Percentiles rank a stretch among this genome's conserved stretches.
These are phyloP conservation scores for Apamea sordens DNA, from an alignment of 2,888 invertebrate genomes.

Conservation along the genomic window DNA sequence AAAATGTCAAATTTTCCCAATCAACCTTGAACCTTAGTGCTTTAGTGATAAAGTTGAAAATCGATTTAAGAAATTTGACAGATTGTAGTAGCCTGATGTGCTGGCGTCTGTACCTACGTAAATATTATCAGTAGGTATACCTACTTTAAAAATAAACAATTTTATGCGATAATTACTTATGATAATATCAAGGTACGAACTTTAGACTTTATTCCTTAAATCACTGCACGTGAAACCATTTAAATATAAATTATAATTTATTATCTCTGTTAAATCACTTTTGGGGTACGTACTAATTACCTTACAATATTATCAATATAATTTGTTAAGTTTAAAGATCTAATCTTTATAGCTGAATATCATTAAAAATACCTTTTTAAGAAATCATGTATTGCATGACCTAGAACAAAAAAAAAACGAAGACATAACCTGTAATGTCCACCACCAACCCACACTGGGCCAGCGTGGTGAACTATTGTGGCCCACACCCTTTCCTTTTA, in stretches of 20 bases:
- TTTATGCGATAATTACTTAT: not conserved
- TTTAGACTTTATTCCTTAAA: not conserved
- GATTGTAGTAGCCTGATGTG: no score
- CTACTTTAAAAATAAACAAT: not conserved
- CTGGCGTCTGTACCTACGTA: no score
- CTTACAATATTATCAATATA: conserved; percentile 24
- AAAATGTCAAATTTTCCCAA: no score
- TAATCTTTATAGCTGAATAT: conserved; percentile 11
- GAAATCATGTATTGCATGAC: not conserved
- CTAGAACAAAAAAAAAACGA: not conserved
- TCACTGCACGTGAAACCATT: conserved; percentile 2
- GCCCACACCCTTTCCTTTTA: not conserved
- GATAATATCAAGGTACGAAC: not conserved
- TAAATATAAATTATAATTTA: not conserved
- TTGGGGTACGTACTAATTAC: conserved; percentile 5
- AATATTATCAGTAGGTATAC: not conserved
- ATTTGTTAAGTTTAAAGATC: conserved; percentile 24
- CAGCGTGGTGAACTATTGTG: not conserved
- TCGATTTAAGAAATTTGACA: no score
- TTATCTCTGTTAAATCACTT: conserved; percentile 19
- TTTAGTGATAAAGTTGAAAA: no score
- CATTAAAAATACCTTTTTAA: not conserved
- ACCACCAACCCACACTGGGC: not conserved
- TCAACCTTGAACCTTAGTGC: no score
- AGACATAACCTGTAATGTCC: no score